Base-by-base conservation (phyloP, 1,140 invertebrate species). In the Chelonus insularis region DNA sequence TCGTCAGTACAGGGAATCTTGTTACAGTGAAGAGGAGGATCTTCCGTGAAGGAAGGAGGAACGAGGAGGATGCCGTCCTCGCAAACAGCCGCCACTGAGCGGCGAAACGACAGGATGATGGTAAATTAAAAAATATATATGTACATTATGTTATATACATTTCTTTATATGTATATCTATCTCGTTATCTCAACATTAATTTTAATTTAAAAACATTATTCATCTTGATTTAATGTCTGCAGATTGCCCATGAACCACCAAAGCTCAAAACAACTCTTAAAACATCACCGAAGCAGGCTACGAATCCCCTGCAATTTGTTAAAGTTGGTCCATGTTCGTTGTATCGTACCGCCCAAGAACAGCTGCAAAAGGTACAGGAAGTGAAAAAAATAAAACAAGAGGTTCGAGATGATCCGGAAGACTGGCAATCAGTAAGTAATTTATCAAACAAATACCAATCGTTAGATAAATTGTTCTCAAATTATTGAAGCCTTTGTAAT, bases 221-320 rank as follows among this genome's bases (percentile, higher is more conserved):
- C 12, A 58, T 18, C 4, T 48, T 48, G 12, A 23, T 60, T 55
- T 4, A 50, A 47, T 57, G 4, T 11, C 63, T 61, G 11, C 61
- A 72, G 70, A 62, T 62, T 20, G 70, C 79, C 16, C 74, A 82
- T 32, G 81, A 82, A 66, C 85, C 69, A 68, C 74, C 80, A 70
- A 77, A 78, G 76, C 70, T 80, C 68, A 79, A 75, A 72, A 77
- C 78, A 54, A 80, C 75, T 0, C 57, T 82, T 23, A 82, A 81
- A 73, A 86, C 84, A 37, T 88, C 90, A 34, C 89, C 90, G 50
- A 91, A 91, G 73, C 90, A 91, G 60, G 89, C 90, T 1, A 87
- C 86, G 52, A 94, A 95, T 79, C 92, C 93, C 36, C 83, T 95
- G 69, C 93, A 96, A 84, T 96, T 95, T 80, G 86, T 96, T 57